Evolutionary conservation across 2,888 invertebrate species (phyloP).

Genomic region (Stratiomys singularior): DNA sequence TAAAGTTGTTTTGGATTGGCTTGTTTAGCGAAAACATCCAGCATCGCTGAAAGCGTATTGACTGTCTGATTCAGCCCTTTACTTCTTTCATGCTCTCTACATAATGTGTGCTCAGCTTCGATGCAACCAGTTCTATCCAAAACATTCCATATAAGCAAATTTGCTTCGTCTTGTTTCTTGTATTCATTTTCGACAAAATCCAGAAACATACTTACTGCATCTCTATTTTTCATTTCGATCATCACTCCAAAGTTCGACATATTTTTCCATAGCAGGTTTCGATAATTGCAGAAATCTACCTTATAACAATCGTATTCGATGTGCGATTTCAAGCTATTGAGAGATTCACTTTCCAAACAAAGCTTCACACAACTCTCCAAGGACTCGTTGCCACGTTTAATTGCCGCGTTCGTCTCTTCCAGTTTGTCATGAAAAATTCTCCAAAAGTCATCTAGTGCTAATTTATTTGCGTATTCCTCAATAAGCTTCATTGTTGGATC

Average conservation of each 20-base stretch:
- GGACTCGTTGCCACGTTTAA: slow-evolving; percentile 54
- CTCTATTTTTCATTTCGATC: slow-evolving; percentile 83
- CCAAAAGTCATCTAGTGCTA: slow-evolving; percentile 77
- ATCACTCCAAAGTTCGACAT: slow-evolving; percentile 79
- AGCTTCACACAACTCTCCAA: too few relatives aligned
- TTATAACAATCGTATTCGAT: slow-evolving; percentile 66
- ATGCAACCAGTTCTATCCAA: slow-evolving; percentile 54
- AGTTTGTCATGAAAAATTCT: slow-evolving; percentile 72
- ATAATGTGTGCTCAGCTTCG: too few relatives aligned
- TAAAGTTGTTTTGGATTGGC: slow-evolving; percentile 83
- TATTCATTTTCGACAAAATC: slow-evolving; percentile 75
- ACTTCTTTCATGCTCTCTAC: slow-evolving; percentile 46
- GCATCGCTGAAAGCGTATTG: slow-evolving; percentile 70
- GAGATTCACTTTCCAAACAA: too few relatives aligned
- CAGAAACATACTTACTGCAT: slow-evolving; percentile 82
- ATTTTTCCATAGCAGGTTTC: slow-evolving; percentile 83
- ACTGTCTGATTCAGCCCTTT: slow-evolving; percentile 45
- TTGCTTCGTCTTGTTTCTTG: slow-evolving; percentile 70
- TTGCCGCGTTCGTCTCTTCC: slow-evolving; percentile 67
- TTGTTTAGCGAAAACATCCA: slow-evolving; percentile 82
- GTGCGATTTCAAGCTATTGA: too few relatives aligned
- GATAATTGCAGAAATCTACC: slow-evolving; percentile 79
- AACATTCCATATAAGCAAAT: slow-evolving; percentile 70
- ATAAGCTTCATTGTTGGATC: slow-evolving; percentile 82
- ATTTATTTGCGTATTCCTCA: slow-evolving; percentile 75